These are phyloP conservation scores for Channa argus DNA, from an alignment of 2,113 vertebrate genomes.

Conservation along the genomic window DNA sequence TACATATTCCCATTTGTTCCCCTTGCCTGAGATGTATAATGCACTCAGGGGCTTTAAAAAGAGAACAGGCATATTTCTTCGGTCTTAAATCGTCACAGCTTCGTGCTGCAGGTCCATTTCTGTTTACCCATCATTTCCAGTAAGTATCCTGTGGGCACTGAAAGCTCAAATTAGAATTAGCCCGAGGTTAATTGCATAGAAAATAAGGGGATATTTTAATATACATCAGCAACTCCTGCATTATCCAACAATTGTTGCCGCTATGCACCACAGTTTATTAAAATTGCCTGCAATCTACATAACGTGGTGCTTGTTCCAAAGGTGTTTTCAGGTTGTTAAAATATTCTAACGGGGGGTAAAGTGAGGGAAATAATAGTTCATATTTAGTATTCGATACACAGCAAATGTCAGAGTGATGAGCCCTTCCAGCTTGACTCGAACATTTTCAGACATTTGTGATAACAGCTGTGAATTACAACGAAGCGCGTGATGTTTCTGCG, in stretches of 20 bases:
- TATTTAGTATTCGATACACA: constrained; percentile 3
- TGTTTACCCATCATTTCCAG: constrained; percentile 62
- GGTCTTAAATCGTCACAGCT: constrained; percentile 26
- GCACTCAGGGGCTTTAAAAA: constrained; percentile 9
- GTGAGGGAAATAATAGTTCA: constrained; percentile 7
- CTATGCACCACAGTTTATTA: constrained; percentile 19
- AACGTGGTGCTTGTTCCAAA: constrained; percentile 1
- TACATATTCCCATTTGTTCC: constrained; percentile 37
- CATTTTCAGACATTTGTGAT: constrained; percentile 46
- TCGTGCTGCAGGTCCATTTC: constrained; percentile 28
- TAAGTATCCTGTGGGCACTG: constrained; percentile 50
- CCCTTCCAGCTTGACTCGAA: constrained; percentile 16
- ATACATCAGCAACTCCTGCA: constrained; percentile 36
- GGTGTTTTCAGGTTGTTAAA: not conserved
- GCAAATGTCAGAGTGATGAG: constrained; percentile 25
- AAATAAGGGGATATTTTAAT: constrained; percentile 50
- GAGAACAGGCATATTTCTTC: constrained; percentile 27
- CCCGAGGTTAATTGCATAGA: constrained; percentile 67
- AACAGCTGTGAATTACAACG: constrained; percentile 42
- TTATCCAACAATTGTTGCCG: constrained; percentile 37
- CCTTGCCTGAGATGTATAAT: constrained; percentile 3
- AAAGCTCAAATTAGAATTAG: constrained; percentile 65
- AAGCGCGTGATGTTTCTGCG: constrained; percentile 17
- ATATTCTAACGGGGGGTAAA: not conserved
- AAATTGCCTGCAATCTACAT: not conserved